Evolutionary conservation across 2,797 vertebrate genomes (phyloP), one percentile per base, ranked within the genome.

Genomic region (Danio choprae): DNA sequence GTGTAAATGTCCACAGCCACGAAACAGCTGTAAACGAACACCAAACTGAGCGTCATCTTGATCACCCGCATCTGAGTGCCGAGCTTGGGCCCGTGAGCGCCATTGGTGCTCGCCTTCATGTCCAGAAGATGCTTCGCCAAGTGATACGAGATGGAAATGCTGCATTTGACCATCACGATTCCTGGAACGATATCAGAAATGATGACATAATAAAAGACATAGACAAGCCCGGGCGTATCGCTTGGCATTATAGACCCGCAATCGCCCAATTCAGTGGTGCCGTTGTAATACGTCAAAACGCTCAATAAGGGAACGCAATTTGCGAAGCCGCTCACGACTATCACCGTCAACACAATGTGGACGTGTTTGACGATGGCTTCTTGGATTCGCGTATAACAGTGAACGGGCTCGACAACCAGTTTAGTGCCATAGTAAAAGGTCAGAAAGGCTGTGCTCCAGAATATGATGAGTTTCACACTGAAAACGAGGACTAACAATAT

Each of bases 391-490:
- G 90, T 89, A 88, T 92, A 93, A 88, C 92, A 93, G 22, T 75
- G 88, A n/a, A 92, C 92, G 41, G 92, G 91, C 2, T 88, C 81
- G 80, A 62, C 88, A 82, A 94, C 93, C 83, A 95, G 90, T 83
- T 94, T 95, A 79, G 87, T 92, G 89, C 92, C 93, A 84, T 93
- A 94, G 89, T 92, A 94, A 46, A 94, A 94, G 0, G 91, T 90
- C 64, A 94, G 90, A 73, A 94, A 92, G 38, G 91, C 84, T 2
- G 88, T 91, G 87, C 89, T 89, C 94, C 94, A 94, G 85, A 93
- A 87, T 36, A 94, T 87, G 62, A 86, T 89, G 87, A 93, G 93
- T 85, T 94, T 94, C 46, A 92, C 72, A 74, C 90, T 92, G 86
- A 70, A 89, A 81, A 90, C 62, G 0, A 88, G 0, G 71, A 92